phyloP scores from a whole-genome alignment of 2,888 invertebrate genomes.

The Agonopterix arenella region DNA sequence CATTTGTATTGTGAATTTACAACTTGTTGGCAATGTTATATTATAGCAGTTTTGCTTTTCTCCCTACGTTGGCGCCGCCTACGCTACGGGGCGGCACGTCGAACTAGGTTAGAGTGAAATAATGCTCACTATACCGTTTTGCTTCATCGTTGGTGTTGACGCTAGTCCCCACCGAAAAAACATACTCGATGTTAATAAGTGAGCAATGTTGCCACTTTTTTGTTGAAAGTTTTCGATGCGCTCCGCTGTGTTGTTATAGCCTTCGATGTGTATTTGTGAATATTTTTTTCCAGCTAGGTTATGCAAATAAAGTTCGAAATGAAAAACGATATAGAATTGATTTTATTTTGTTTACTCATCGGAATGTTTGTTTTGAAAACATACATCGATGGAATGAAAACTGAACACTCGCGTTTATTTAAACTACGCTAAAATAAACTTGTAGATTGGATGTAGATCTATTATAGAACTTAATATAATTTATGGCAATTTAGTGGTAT shows the following conservation, averaged over 20 bases:
- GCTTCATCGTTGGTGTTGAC: slow-evolving; percentile 37
- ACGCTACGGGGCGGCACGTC: slow-evolving; percentile 23
- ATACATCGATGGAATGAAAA: too few species aligned
- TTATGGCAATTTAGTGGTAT: too few species aligned
- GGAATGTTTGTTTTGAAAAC: not conserved
- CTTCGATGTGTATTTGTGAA: slow-evolving; percentile 7
- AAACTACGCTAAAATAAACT: too few species aligned
- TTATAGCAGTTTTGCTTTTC: slow-evolving; percentile 39
- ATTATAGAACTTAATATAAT: too few species aligned
- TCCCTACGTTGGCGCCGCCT: too few species aligned
- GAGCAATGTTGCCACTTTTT: slow-evolving; percentile 22
- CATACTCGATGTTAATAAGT: slow-evolving; percentile 26
- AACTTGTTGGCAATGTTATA: slow-evolving; percentile 35
- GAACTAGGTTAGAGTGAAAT: slow-evolving; percentile 57
- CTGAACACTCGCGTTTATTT: too few species aligned
- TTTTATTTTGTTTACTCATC: not conserved
- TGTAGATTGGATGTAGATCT: too few species aligned
- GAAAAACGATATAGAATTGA: not conserved
- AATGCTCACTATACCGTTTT: slow-evolving; percentile 45
- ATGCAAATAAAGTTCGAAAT: not conserved
- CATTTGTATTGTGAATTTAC: slow-evolving; percentile 38
- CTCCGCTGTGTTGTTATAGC: slow-evolving; percentile 10
- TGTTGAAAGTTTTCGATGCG: slow-evolving; percentile 7
- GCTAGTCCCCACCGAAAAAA: slow-evolving; percentile 33
- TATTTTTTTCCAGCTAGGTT: slow-evolving; percentile 1